Percentiles rank a stretch among this genome's conserved stretches.
phyloP scores from a whole-genome alignment of 2,888 invertebrate genomes.

The Orchesellides sinensis region DNA sequence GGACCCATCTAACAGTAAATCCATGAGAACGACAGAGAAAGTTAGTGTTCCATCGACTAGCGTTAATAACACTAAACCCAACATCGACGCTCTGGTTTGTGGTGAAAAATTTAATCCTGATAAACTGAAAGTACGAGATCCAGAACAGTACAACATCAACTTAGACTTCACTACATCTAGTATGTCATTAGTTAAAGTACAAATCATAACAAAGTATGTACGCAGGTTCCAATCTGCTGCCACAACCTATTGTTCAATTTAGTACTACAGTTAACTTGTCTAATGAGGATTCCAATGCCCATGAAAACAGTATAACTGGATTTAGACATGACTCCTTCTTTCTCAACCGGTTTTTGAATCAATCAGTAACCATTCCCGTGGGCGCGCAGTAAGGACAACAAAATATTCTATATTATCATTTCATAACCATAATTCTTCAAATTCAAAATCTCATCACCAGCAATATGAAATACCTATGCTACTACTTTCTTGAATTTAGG shows the following conservation, averaged over 20 bases:
- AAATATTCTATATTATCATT: too few species aligned
- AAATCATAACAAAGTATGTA: neutral
- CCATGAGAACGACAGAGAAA: too few species aligned
- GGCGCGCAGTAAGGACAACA: conserved; percentile 68
- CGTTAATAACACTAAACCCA: too few species aligned
- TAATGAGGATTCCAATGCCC: neutral
- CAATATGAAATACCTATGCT: too few species aligned
- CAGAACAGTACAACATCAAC: conserved; percentile 46
- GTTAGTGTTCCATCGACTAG: too few species aligned
- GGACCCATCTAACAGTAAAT: too few species aligned
- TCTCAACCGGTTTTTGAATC: conserved; percentile 64
- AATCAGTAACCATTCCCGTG: conserved; percentile 67
- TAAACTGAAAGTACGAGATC: conserved; percentile 51
- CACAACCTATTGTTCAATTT: conserved; percentile 19
- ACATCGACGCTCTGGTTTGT: too few species aligned
- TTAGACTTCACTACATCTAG: conserved; percentile 32
- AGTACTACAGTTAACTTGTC: neutral
- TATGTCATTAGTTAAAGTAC: neutral
- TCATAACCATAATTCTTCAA: too few species aligned
- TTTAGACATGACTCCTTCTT: conserved; percentile 51
- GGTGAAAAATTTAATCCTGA: conserved; percentile 68
- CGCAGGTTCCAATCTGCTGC: conserved; percentile 19
- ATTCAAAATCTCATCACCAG: too few species aligned
- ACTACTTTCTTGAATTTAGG: conserved; percentile 34
- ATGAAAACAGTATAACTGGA: neutral